Percentiles rank a stretch among this genome's conserved stretches.
Conservation (phyloP, 2,797 vertebrate species). For the Sebastiscus tertius region DNA sequence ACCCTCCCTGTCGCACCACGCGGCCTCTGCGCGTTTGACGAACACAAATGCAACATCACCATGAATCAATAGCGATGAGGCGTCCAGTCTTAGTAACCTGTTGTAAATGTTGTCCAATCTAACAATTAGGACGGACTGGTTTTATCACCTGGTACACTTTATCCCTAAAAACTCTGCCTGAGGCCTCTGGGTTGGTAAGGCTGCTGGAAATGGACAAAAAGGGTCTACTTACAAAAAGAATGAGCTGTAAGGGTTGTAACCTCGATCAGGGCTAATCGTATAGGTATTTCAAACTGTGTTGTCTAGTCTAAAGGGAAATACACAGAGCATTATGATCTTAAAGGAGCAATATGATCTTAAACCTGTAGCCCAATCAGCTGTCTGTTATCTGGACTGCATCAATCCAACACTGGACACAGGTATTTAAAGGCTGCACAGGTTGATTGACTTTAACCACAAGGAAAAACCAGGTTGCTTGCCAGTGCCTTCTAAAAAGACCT, state of each 20-base stretch:
- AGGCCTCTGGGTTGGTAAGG: not conserved
- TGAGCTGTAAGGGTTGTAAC: not conserved
- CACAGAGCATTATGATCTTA: not conserved
- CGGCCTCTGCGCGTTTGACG: not conserved
- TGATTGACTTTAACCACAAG: too few species aligned
- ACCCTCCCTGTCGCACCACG: not conserved
- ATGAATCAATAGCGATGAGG: conserved; percentile 6
- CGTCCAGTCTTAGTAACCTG: not conserved
- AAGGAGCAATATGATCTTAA: not conserved
- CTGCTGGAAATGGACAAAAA: not conserved
- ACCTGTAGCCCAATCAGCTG: not conserved
- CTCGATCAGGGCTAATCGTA: not conserved
- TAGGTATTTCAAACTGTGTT: not conserved
- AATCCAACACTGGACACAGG: not conserved
- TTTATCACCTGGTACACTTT: not conserved
- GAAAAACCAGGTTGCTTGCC: too few species aligned
- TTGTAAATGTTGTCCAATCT: not conserved
- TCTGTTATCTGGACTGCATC: not conserved
- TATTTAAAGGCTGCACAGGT: not conserved
- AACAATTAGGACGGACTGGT: not conserved
- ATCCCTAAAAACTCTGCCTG: too few species aligned
- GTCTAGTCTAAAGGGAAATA: too few species aligned
- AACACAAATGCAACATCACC: not conserved
- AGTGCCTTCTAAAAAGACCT: too few species aligned
- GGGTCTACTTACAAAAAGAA: not conserved